phyloP scores from a whole-genome alignment of 2,797 vertebrate species.

The Gorsachius magnificus region DNA sequence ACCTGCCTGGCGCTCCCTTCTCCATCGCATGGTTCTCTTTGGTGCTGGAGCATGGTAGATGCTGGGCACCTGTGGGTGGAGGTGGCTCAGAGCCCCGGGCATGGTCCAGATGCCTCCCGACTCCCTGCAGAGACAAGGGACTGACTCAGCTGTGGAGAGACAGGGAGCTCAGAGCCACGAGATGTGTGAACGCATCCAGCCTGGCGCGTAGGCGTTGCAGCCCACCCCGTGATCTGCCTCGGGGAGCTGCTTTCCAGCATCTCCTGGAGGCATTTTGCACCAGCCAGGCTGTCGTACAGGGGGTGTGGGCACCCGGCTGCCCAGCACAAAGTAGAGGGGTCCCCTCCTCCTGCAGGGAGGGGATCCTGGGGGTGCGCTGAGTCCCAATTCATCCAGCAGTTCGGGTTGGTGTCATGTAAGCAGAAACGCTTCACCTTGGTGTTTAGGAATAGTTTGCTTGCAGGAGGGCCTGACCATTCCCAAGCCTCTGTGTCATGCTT shows the following conservation, averaged over 20 bases:
- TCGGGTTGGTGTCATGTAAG: accelerated
- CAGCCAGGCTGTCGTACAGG: neutral
- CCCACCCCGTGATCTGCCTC: neutral
- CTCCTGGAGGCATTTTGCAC: neutral
- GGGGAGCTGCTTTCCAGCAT: neutral
- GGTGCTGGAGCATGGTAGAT: neutral
- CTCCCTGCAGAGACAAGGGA: neutral
- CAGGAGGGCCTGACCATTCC: neutral
- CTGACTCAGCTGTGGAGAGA: neutral
- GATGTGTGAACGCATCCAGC: slow-evolving; percentile 5
- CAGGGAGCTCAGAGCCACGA: neutral
- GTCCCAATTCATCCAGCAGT: neutral
- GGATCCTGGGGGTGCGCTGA: neutral
- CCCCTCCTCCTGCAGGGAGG: neutral
- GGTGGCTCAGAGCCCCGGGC: neutral
- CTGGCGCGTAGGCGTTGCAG: neutral
- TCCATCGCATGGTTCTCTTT: accelerated
- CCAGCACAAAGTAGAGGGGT: neutral
- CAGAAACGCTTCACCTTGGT: neutral
- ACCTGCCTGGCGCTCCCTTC: neutral
- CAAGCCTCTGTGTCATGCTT: neutral
- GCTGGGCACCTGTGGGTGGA: neutral
- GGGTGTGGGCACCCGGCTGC: neutral
- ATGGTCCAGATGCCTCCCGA: neutral
- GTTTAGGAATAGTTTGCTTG: neutral